Base-by-base conservation (phyloP, 1,140 invertebrate genomes). In the Tetramorium alpestre region DNA sequence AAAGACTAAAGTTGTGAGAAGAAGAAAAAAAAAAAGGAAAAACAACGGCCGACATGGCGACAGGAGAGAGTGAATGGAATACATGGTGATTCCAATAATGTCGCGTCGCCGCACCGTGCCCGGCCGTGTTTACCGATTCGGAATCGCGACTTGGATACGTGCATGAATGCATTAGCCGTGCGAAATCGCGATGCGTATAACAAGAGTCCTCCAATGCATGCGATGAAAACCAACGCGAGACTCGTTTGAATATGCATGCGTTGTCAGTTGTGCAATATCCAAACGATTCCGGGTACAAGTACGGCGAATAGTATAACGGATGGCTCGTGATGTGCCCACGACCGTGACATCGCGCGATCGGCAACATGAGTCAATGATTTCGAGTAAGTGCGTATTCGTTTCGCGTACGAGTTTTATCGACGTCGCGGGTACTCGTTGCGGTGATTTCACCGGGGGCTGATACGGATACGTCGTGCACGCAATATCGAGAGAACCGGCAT, bases 111-210 rank as follows among this genome's bases (percentile, higher is more conserved):
- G 33, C 73, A 54, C 44, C 58, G 18, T 64, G 58, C 75, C 18
- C 44, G 41, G 44, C 58, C 49, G 64, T 81, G 65, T 81, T 81
- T 81, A 70, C 78, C 64, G 65, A 81, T 58, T 70, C 78, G 49
- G 64, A 56, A 81, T 81, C 64, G 64, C 78, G 78, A 70, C 78
- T 81, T 70, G 64, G 47, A 25, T 81, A 81, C 78, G 38, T 8
- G 78, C 64, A 70, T 44, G 65, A 81, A 81, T 81, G 78, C 65
- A 81, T 81, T 81, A 81, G 64, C 49, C 77, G 78, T 44, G 78
- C 51, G 78, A 70, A 81, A 81, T 81, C 65, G 78, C 65, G 78
- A 81, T 51, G 77, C 62, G 77, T 81, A 54, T 69, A 81, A 81
- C 78, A 81, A 81, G 78, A 81, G 78, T 81, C 64, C 78, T 56